A percentile compares a stretch with the other conserved stretches of the same genome.
Conservation (phyloP, 2,113 vertebrate species). For the Anseranas semipalmata region DNA sequence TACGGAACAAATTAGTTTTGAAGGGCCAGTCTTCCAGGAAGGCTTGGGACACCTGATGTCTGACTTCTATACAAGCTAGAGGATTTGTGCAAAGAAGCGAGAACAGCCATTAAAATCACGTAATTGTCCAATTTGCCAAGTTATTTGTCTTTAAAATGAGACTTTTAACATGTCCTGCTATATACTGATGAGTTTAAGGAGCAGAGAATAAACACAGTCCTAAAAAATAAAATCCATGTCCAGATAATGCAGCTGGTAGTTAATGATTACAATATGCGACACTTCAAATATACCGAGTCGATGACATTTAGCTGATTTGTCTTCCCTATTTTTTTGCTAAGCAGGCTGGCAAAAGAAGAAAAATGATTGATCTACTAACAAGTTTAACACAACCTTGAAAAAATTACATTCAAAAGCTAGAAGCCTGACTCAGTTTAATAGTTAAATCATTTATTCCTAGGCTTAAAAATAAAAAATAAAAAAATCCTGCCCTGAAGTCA, state of each 20-base stretch:
- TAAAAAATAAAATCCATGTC: not conserved
- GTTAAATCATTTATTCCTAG: slow-evolving; percentile 66
- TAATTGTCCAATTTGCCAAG: not conserved
- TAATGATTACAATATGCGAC: not conserved
- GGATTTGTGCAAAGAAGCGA: not conserved
- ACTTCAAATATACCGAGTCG: not conserved
- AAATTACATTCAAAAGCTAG: slow-evolving; percentile 52
- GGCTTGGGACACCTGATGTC: not conserved
- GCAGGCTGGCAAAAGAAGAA: not conserved
- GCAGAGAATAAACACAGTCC: not conserved
- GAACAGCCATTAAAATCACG: not conserved
- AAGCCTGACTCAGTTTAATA: slow-evolving; percentile 41
- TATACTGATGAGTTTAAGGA: not conserved
- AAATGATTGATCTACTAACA: slow-evolving; percentile 22
- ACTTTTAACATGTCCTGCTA: not conserved
- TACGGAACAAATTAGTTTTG: not conserved
- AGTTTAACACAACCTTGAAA: slow-evolving; percentile 66
- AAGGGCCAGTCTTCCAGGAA: not conserved
- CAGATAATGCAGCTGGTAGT: not conserved
- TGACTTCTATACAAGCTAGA: not conserved
- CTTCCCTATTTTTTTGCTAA: not conserved
- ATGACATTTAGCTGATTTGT: not conserved
- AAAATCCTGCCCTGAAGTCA: slow-evolving; percentile 73
- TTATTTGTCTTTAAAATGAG: slow-evolving; percentile 11
- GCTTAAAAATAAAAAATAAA: slow-evolving; percentile 23